Base-by-base conservation (phyloP, 2,113 vertebrate genomes). In the Rynchops niger region DNA sequence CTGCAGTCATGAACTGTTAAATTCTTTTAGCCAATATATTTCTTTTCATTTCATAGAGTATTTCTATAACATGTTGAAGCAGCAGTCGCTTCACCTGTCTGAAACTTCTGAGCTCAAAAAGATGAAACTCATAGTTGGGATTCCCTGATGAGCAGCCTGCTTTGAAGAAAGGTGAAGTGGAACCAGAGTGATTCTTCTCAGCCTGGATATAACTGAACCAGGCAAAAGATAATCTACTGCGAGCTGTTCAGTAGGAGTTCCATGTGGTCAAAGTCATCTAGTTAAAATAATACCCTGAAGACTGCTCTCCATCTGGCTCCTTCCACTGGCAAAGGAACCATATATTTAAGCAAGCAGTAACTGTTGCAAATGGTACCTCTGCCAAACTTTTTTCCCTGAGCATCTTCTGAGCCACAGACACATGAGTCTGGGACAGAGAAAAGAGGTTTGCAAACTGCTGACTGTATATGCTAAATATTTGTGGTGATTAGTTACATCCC, bases 51-150 rank as follows among this genome's bases (percentile, higher is more conserved):
- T 92, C 86, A 72, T 40, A 53, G 40, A 90, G 40, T 94, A 93
- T 91, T 96, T 97, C 85, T 74, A 86, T 67, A 95, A 88, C 59
- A 70, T 38, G 29, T 86, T 63, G 88, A 78, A 96, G 76, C 67
- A 81, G 52, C 58, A 81, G 45, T 34, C 70, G 9, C 55, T 73
- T 93, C 56, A 79, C 36, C 42, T 78, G 19, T 40, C 55, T 92
- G 61, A 76, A 88, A 49, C 36, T 65, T 84, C 52, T 25, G 61
- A 66, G 72, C 26, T 49, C 17, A 58, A 30, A 50, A 72, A 55
- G 29, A 50, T 78, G 55, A 69, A 93, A 43, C 18, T 61, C 0
- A 0, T 40, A 42, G 34, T 15, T 87, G 59, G 12, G 8, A 3
- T 70, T 85, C 27, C 42, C 23, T 74, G 45, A 49, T 34, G 61